Percentiles rank a stretch among this genome's conserved stretches.
Evolutionary conservation across 2,113 vertebrate species (phyloP).

Genomic region (Gallinago undulata): DNA sequence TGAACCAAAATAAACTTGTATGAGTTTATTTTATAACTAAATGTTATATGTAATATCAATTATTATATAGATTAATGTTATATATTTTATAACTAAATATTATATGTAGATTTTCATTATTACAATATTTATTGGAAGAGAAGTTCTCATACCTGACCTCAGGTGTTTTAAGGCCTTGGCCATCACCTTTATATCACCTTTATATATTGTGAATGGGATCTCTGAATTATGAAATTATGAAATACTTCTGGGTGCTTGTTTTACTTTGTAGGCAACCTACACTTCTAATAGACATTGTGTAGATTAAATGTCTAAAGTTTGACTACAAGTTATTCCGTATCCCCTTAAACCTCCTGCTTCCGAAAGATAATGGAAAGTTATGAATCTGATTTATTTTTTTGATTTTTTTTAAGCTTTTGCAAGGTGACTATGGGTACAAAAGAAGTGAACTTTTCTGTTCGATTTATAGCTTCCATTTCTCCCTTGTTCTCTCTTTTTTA

Average conservation of each 20-base stretch:
- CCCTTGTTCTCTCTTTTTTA: not conserved
- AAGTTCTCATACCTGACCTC: not conserved
- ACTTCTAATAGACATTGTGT: not conserved
- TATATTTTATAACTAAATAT: not conserved
- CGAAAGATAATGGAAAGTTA: not conserved
- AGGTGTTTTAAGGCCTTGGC: not conserved
- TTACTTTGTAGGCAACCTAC: not conserved
- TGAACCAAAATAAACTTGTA: not conserved
- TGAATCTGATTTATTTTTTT: not conserved
- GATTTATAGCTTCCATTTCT: not conserved
- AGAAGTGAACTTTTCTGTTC: not conserved
- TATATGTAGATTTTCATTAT: not conserved
- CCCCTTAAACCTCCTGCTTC: not conserved
- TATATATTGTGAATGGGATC: not conserved
- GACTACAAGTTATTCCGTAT: not conserved
- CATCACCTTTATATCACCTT: not conserved
- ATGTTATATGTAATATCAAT: not conserved
- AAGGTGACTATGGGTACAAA: slow-evolving; percentile 7
- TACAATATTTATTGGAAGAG: not conserved
- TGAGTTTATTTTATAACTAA: not conserved
- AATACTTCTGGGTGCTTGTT: not conserved
- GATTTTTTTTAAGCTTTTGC: not conserved
- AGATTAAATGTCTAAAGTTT: not conserved
- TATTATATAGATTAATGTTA: too few species aligned
- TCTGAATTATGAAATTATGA: not conserved